Evolutionary conservation across 23 tunicate species (phyloP), one percentile per base, ranked within the genome.

Genomic region (Trididemnum clinides): DNA sequence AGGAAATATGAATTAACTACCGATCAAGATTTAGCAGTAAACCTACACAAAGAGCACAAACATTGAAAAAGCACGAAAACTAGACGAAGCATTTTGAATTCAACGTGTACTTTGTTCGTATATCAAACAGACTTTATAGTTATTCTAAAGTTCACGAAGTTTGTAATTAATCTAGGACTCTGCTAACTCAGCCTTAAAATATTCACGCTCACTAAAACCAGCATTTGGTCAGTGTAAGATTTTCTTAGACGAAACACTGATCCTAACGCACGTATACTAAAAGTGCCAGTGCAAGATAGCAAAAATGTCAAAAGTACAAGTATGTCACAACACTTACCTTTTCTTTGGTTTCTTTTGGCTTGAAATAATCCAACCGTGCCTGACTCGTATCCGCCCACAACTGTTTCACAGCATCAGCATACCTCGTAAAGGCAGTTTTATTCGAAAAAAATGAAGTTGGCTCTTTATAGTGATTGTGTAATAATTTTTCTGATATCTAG

Each of bases 401-500:
- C 12, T 50, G 10, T 34, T 51, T 64, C 29, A 87, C 64, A 25
- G 70, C 80, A 7, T 75, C 91, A 1, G 50, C 18, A 64, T 49
- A 87, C 35, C 33, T 69, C 21, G 54, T 70, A 73, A 29, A 51
- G 2, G 49, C 57, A 19, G 51, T 66, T 15, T 73, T 33, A 3
- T 82, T 37, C 1, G 74, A 19, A 75, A 77, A 77, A 27, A 59
- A 38, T 18, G 80, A 20, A 2, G 64, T 90, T 0, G 63, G 39
- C 20, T 78, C 89, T 34, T 87, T 92, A 81, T 92, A 92, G 65
- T 82, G 81, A 26, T 54, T 66, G 84, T 82, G 97, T 0, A 92
- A 85, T 39, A 92, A 51, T 64, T 92, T 92, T 33, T 92, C 97
- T 4, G 91, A 87, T 1, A 54, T 82, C 97, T 92, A 85, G 15